phyloP scores from a whole-genome alignment of 2,113 vertebrate genomes.

The Microcebus murinus region DNA sequence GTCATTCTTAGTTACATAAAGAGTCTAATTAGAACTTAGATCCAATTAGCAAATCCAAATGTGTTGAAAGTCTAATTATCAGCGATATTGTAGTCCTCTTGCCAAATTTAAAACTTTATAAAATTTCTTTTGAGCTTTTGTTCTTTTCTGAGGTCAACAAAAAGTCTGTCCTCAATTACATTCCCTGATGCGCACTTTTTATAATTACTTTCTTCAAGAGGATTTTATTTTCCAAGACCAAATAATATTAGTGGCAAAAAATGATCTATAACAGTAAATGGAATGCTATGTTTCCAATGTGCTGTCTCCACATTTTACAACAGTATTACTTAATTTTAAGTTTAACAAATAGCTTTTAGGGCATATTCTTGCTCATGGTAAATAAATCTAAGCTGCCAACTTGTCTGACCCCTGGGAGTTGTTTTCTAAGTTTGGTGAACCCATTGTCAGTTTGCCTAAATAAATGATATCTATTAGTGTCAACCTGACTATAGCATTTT shows the following conservation, averaged over 20 bases:
- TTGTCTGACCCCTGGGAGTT: neutral
- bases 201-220: constrained; percentile 71
- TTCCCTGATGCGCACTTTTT: constrained; percentile 67
- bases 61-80: constrained; percentile 80
- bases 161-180: constrained; percentile 73
- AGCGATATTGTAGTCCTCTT: constrained; percentile 69
- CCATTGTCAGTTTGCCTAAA: constrained; percentile 20
- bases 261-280: constrained; percentile 8
- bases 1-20: constrained; percentile 84
- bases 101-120: constrained; percentile 74
- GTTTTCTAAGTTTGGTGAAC: constrained; percentile 63
- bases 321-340: constrained; percentile 67
- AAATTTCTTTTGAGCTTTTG: constrained; percentile 77
- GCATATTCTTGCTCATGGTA: constrained; percentile 45
- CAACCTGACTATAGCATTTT: constrained; percentile 57
- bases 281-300: constrained; percentile 58
- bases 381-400: constrained; percentile 49
- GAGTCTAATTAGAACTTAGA: constrained; percentile 85
- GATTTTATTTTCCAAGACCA: constrained; percentile 38
- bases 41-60: constrained; percentile 84
- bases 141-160: constrained; percentile 72
- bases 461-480: constrained; percentile 65
- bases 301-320: constrained; percentile 56
- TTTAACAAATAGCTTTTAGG: constrained; percentile 60
- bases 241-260: neutral